These are phyloP conservation scores for Falco concolor DNA, from an alignment of 2,797 vertebrate species.

Conservation along the genomic window DNA sequence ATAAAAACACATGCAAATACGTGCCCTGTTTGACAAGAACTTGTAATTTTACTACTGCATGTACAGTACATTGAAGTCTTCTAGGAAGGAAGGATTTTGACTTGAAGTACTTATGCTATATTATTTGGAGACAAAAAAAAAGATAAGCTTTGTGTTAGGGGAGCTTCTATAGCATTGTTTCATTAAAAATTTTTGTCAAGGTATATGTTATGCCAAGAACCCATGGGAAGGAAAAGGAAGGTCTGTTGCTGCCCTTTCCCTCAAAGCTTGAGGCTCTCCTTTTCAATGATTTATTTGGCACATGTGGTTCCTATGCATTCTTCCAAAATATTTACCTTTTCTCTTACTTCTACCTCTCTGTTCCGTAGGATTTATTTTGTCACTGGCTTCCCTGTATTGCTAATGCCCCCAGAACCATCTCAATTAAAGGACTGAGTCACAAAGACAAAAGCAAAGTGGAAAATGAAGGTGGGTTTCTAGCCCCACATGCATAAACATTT, in stretches of 20 bases:
- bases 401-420: not conserved
- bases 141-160: not conserved
- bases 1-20: not conserved
- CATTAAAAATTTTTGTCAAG: not conserved
- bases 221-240: not conserved
- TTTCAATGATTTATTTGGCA: not conserved
- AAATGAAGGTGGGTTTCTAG: not conserved
- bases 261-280: not conserved
- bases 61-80: not conserved
- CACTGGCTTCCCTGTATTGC: not conserved
- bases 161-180: not conserved
- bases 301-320: not conserved
- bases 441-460: not conserved
- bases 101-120: not conserved
- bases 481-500: not conserved
- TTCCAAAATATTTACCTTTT: not conserved
- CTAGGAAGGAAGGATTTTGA: not conserved
- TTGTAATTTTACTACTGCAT: not conserved
- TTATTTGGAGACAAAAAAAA: not conserved
- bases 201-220: not conserved
- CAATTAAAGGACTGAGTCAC: not conserved
- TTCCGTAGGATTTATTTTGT: not conserved
- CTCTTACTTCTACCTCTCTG: not conserved
- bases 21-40: not conserved
- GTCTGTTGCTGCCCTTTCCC: not conserved